A percentile compares a stretch with the other conserved stretches of the same genome.
These are phyloP conservation scores for Meloidogyne floridensis DNA, from an alignment of 1,140 invertebrate species.

Conservation along the genomic window DNA sequence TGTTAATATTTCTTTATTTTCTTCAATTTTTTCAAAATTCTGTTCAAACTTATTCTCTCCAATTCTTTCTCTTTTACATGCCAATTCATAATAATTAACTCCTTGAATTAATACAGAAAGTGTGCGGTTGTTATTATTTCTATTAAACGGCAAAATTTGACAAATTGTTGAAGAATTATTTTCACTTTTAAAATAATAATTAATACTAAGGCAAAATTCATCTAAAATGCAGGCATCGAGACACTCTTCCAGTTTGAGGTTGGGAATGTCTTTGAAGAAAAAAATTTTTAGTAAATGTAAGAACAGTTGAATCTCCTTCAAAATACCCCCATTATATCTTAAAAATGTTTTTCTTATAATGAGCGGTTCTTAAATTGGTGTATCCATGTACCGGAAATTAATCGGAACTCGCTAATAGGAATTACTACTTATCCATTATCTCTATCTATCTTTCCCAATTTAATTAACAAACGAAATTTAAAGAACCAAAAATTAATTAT, in stretches of 20 bases:
- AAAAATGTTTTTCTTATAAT: no score
- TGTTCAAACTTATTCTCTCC: constrained; percentile 1
- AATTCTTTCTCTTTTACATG: constrained; percentile 37
- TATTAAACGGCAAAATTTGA: constrained; percentile 44
- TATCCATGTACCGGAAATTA: no score
- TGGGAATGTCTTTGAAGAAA: constrained; percentile 36
- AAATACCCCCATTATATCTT: no score
- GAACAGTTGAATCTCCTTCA: no score
- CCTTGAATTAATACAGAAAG: constrained; percentile 41
- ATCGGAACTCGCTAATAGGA: no score
- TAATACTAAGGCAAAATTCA: constrained; percentile 45
- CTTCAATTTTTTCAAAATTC: background rate
- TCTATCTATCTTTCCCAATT: no score
- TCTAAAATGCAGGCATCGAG: constrained; percentile 48
- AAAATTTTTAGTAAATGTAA: no score
- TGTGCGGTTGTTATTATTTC: constrained; percentile 35
- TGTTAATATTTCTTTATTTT: constrained; percentile 23
- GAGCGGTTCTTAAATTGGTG: no score
- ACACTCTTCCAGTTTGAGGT: constrained; percentile 33
- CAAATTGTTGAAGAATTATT: constrained; percentile 22
- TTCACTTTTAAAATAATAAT: constrained; percentile 20
- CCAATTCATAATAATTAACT: constrained; percentile 53
- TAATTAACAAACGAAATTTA: no score
- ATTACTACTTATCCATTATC: no score
- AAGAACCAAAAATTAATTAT: no score